Evolutionary conservation across 1,140 invertebrate genomes (phyloP).

Genomic region (Eciton burchellii): DNA sequence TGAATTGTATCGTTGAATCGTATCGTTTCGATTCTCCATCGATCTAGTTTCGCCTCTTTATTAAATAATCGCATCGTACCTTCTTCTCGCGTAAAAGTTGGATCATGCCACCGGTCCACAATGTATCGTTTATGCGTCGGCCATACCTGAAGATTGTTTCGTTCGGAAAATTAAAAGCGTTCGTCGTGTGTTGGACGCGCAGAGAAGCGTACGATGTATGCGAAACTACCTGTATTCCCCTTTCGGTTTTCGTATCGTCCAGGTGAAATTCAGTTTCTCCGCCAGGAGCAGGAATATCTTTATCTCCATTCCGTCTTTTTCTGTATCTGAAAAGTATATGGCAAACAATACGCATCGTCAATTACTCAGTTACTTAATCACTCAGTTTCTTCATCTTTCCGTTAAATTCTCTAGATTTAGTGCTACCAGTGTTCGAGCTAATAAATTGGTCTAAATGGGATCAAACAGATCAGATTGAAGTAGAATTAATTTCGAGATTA

Average conservation of each 20-base stretch:
- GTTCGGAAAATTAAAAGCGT: neutral
- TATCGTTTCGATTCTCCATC: no score
- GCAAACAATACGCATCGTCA: neutral
- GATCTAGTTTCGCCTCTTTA: no score
- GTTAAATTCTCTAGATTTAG: neutral
- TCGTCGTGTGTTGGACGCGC: neutral
- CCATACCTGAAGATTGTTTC: slow-evolving; percentile 71
- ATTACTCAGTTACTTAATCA: slow-evolving; percentile 5
- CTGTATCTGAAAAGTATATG: slow-evolving; percentile 61
- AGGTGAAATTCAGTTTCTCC: slow-evolving; percentile 78
- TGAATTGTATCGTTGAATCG: no score
- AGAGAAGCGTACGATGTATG: neutral
- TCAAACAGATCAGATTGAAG: no score
- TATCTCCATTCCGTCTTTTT: slow-evolving; percentile 76
- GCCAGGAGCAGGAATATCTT: slow-evolving; percentile 75
- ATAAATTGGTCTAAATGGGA: neutral
- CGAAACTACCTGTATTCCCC: slow-evolving; percentile 67
- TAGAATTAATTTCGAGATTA: slow-evolving; percentile 8
- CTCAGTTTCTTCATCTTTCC: neutral
- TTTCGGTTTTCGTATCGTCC: slow-evolving; percentile 71
- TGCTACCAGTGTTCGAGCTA: neutral
- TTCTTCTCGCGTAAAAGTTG: slow-evolving; percentile 52
- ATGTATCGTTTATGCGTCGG: slow-evolving; percentile 65
- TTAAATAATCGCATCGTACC: slow-evolving; percentile 37
- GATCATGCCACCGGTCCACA: slow-evolving; percentile 77